These are phyloP conservation scores for Orchesella cincta DNA, from an alignment of 1,140 invertebrate species.

Conservation along the genomic window DNA sequence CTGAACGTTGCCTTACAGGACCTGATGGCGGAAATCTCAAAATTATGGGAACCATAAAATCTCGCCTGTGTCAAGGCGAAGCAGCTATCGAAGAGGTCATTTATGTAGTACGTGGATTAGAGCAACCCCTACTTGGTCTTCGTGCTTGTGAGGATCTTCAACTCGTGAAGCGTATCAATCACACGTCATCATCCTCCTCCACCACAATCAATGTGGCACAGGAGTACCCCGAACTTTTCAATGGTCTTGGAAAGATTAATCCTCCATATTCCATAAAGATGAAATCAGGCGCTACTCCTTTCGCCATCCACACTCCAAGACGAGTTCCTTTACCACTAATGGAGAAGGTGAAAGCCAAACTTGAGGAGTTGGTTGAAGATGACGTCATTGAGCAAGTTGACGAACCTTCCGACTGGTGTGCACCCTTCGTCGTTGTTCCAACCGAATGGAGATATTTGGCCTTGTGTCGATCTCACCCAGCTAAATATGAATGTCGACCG, in stretches of 20 bases:
- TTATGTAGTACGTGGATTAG: constrained; percentile 11
- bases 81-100: no score
- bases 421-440: constrained; percentile 56
- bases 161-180: constrained; percentile 13
- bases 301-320: constrained; percentile 21
- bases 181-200: not conserved
- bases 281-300: constrained; percentile 30
- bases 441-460: constrained; percentile 38
- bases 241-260: constrained; percentile 27
- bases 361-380: constrained; percentile 45
- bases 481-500: constrained; percentile 34
- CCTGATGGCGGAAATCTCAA: no score
- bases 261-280: constrained; percentile 30
- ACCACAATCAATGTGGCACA: constrained; percentile 18
- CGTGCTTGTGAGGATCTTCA: not conserved
- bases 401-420: constrained; percentile 51
- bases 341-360: constrained; percentile 34
- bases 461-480: constrained; percentile 39
- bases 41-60: no score
- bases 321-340: constrained; percentile 38
- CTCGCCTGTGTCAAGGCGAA: no score
- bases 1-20: no score
- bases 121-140: not conserved
- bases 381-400: constrained; percentile 53
- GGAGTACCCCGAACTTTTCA: constrained; percentile 38